Evolutionary conservation across 1,140 invertebrate genomes (phyloP).

Genomic region (Macrostomum lignano): DNA sequence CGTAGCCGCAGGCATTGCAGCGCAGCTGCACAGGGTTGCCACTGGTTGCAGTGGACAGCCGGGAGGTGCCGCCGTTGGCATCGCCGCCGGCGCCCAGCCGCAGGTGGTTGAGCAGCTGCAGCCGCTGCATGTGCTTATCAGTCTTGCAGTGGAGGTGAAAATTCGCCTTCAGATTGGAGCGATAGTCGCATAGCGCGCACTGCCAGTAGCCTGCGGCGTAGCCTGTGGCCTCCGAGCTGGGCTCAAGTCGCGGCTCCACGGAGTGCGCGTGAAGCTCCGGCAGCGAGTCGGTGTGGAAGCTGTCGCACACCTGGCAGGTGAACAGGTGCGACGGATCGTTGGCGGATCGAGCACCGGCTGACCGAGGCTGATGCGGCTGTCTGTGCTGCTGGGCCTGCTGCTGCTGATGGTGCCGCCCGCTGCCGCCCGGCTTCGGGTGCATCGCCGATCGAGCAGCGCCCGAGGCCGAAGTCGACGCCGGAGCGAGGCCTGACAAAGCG

Average conservation of each 20-base stretch:
- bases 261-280: constrained; percentile 68
- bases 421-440: too few relatives aligned
- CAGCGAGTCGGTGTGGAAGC: constrained; percentile 57
- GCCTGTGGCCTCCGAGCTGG: constrained; percentile 32
- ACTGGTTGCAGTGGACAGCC: not conserved
- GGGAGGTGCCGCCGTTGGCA: not conserved
- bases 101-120: constrained; percentile 88
- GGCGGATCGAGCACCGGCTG: too few relatives aligned
- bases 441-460: too few relatives aligned
- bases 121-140: constrained; percentile 83
- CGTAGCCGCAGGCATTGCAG: too few relatives aligned
- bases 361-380: too few relatives aligned
- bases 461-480: too few relatives aligned
- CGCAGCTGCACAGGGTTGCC: too few relatives aligned
- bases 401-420: too few relatives aligned
- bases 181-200: constrained; percentile 88
- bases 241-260: constrained; percentile 54
- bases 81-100: constrained; percentile 35
- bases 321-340: too few relatives aligned
- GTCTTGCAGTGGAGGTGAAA: constrained; percentile 98
- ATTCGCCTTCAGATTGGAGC: constrained; percentile 91
- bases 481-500: too few relatives aligned
- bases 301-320: constrained; percentile 74
- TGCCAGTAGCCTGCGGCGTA: constrained; percentile 76
- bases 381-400: too few relatives aligned